phyloP scores from a whole-genome alignment of 2,797 vertebrate species.

The Champsocephalus gunnari region DNA sequence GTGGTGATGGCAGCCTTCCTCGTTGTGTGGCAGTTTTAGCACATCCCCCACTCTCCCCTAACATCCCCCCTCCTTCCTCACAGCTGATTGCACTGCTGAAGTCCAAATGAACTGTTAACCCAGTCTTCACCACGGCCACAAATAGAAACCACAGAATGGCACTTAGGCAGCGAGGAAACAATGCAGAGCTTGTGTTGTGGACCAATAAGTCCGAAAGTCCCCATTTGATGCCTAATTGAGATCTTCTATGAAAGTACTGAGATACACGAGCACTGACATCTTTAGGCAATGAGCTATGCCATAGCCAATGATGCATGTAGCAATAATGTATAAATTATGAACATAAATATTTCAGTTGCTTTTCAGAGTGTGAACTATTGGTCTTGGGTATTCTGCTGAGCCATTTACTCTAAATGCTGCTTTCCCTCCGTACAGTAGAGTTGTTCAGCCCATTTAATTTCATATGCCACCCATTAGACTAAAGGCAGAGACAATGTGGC shows the following conservation, averaged over 20 bases:
- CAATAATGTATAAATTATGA: slow-evolving; percentile 63
- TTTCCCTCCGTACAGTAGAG: background rate
- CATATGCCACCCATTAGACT: slow-evolving; percentile 16
- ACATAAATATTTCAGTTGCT: slow-evolving; percentile 63
- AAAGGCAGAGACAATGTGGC: background rate
- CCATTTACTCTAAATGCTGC: slow-evolving; percentile 20
- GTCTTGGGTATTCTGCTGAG: slow-evolving; percentile 22
- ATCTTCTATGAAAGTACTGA: slow-evolving; percentile 30
- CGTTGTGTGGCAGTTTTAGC: slow-evolving; percentile 57
- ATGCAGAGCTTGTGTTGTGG: slow-evolving; percentile 18
- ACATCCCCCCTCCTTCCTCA: slow-evolving; percentile 52
- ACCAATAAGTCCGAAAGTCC: slow-evolving; percentile 26
- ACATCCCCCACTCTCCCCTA: slow-evolving; percentile 48
- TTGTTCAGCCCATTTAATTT: slow-evolving; percentile 31
- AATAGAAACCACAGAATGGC: slow-evolving; percentile 53
- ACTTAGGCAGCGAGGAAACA: slow-evolving; percentile 39
- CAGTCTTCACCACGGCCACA: slow-evolving; percentile 36
- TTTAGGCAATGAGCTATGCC: slow-evolving; percentile 53
- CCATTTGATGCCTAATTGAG: slow-evolving; percentile 21
- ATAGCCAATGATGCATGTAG: slow-evolving; percentile 45
- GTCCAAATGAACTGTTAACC: slow-evolving; percentile 72
- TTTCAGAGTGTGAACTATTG: slow-evolving; percentile 50
- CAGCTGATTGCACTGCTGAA: slow-evolving; percentile 74
- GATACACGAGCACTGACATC: slow-evolving; percentile 38
- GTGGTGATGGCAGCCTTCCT: slow-evolving; percentile 57